These are phyloP conservation scores for Malacosoma neustria DNA, from an alignment of 2,888 invertebrate genomes.

Conservation along the genomic window DNA sequence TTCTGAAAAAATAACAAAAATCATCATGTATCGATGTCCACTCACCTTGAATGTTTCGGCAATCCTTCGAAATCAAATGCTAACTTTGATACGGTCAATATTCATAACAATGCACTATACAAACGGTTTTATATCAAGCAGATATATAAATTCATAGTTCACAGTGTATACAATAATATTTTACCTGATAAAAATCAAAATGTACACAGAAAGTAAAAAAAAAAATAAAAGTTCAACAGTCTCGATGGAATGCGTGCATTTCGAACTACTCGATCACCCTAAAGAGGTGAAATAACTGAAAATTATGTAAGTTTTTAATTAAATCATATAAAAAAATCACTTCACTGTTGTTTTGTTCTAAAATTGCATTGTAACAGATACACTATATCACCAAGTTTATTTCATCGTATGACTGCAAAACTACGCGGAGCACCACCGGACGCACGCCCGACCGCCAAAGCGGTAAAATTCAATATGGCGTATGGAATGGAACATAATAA, in stretches of 20 bases:
- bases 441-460: conserved; percentile 30
- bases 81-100: conserved; percentile 38
- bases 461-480: conserved; percentile 62
- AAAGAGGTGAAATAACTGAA: conserved; percentile 11
- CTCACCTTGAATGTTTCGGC: conserved; percentile 67
- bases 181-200: conserved; percentile 57
- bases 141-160: conserved; percentile 27
- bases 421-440: conserved; percentile 33
- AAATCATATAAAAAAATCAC: conserved; percentile 8
- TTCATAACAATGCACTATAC: conserved; percentile 26
- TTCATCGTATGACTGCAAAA: conserved; percentile 60
- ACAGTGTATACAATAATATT: conserved; percentile 33
- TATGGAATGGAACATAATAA: conserved; percentile 38
- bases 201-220: conserved; percentile 51
- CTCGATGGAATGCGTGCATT: conserved; percentile 69
- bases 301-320: no score
- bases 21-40: conserved; percentile 1
- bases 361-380: conserved; percentile 15
- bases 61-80: conserved; percentile 42
- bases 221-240: conserved; percentile 65
- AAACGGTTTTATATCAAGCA: conserved; percentile 10
- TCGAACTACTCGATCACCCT: conserved; percentile 41
- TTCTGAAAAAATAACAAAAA: background rate
- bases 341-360: conserved; percentile 32
- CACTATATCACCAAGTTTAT: conserved; percentile 37